A percentile compares a stretch with the other conserved stretches of the same genome.
phyloP scores from a whole-genome alignment of 2,113 vertebrate genomes.

The Pluvialis apricaria region DNA sequence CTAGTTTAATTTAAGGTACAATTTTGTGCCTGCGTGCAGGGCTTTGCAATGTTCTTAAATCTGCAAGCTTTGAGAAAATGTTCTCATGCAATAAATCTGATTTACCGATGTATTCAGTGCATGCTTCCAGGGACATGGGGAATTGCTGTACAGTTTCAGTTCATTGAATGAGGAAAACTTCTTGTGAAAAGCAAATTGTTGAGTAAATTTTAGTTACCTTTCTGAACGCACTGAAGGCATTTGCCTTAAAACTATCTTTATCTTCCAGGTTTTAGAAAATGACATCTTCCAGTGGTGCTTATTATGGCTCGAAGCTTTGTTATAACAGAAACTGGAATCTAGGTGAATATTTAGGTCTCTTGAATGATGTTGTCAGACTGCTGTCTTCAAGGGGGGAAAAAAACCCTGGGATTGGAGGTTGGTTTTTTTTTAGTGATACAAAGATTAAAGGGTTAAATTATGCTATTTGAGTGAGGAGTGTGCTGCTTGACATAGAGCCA shows the following conservation, averaged over 20 bases:
- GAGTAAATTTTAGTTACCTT: not conserved
- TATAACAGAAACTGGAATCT: not conserved
- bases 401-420: not conserved
- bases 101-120: not conserved
- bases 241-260: not conserved
- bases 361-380: not conserved
- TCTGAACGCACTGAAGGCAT: not conserved
- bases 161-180: not conserved
- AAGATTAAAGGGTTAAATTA: not conserved
- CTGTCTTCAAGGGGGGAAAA: not conserved
- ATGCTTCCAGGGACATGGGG: not conserved
- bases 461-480: rapidly evolving
- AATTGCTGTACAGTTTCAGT: not conserved
- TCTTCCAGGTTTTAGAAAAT: not conserved
- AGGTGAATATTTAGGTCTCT: not conserved
- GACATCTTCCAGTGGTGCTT: not conserved
- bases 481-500: not conserved
- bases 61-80: not conserved
- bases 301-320: not conserved
- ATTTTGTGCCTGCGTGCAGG: not conserved
- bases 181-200: not conserved
- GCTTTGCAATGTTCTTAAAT: not conserved
- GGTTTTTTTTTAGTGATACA: not conserved
- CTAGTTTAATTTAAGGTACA: not conserved
- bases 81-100: not conserved